Evolutionary conservation across 2,113 vertebrate genomes (phyloP), one percentile per base, ranked within the genome.

Genomic region (Poeciliopsis prolifica): DNA sequence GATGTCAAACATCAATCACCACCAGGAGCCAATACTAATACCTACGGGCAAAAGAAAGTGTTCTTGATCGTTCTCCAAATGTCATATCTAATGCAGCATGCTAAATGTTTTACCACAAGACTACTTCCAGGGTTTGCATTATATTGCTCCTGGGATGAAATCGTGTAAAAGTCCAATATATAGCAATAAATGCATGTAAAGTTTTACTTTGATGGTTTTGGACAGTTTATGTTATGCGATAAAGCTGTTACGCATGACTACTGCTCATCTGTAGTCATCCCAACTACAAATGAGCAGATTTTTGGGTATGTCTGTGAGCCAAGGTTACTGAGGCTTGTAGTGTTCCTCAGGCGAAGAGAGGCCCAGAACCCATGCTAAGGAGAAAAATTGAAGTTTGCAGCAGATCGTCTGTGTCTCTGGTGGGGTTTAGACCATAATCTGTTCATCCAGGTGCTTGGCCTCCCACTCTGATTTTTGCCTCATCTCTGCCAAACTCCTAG

Each of bases 401-500:
- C 78, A 85, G 78, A 83, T 90, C 86, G 83, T 92, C 88, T 85
- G 85, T 86, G 87, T 86, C 88, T 90, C 88, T 87, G 83, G 83
- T 91, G 86, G 91, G 86, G 81, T 84, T 91, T 91, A 82, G 72
- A 82, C 88, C 81, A 75, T 92, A 91, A 90, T 93, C 88, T 92
- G 83, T 90, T 88, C 88, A 88, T 89, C 87, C 88, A 90, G 88
- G 91, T 91, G 87, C 90, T 86, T 88, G 86, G 89, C 85, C 89
- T 91, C 89, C 87, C 85, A 88, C 88, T 87, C 83, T 72, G 78
- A 85, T 84, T 91, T 78, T 83, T 88, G 77, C 80, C 75, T 89
- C 67, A 77, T 81, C 81, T 86, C 82, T 92, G 87, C 91, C 87
- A 90, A 91, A 90, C 88, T 92, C 87, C 89, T 86, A 91, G 88